phyloP scores from a whole-genome alignment of 2,888 invertebrate genomes.

The Lamellibrachia satsuma region DNA sequence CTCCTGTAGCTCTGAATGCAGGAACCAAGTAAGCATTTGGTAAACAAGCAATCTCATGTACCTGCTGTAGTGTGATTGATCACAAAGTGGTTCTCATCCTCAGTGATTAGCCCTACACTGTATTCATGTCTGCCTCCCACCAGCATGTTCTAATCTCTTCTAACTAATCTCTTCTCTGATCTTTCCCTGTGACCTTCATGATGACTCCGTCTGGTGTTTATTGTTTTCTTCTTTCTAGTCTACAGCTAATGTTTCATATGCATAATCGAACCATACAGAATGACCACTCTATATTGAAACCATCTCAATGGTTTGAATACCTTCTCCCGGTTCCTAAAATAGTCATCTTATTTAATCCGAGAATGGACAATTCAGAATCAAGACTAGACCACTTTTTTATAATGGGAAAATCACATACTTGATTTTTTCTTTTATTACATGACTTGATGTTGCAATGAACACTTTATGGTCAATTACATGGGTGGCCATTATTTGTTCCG shows the following conservation, averaged over 20 bases:
- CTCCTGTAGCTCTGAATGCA: constrained; percentile 60
- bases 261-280: no score
- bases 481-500: no score
- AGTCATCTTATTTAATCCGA: neutral
- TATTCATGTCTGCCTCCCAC: no score
- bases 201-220: neutral
- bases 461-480: no score
- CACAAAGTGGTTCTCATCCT: no score
- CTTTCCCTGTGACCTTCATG: neutral
- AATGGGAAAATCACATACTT: neutral
- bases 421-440: neutral
- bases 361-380: neutral
- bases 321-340: neutral
- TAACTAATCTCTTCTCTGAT: neutral
- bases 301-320: neutral
- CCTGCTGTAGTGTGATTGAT: no score
- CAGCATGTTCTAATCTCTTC: neutral
- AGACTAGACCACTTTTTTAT: neutral
- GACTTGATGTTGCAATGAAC: neutral
- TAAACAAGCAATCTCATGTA: neutral
- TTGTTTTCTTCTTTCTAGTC: neutral
- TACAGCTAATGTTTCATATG: no score
- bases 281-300: no score
- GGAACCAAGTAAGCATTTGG: neutral
- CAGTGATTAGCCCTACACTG: no score